Evolutionary conservation across 2,888 invertebrate genomes (phyloP).

Genomic region (Standfussiana lucernea): DNA sequence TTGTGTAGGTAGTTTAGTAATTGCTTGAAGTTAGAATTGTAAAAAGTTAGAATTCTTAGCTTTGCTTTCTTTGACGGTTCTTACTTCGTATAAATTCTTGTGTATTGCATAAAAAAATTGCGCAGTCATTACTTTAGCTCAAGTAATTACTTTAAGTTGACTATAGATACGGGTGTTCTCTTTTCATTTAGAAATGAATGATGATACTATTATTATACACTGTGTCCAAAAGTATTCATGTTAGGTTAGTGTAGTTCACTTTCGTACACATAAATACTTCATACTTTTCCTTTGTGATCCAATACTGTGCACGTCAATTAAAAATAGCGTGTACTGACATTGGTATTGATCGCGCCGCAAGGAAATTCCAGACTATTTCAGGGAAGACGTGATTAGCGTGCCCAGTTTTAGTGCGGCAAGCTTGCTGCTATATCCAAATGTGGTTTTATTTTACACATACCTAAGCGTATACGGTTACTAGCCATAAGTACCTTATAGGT

Average conservation of each 20-base stretch:
- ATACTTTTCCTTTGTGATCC: slow-evolving; percentile 34
- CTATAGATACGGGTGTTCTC: too few species aligned
- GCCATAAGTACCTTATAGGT: slow-evolving; percentile 43
- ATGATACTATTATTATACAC: neutral
- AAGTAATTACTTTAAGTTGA: too few species aligned
- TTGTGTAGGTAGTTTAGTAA: too few species aligned
- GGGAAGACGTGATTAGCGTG: slow-evolving; percentile 81
- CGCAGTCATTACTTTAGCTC: too few species aligned
- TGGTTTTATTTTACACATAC: slow-evolving; percentile 65
- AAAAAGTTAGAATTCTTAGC: too few species aligned
- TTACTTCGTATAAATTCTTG: too few species aligned
- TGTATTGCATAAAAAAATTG: too few species aligned
- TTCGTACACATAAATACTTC: neutral
- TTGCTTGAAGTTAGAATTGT: too few species aligned
- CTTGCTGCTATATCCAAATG: slow-evolving; percentile 68
- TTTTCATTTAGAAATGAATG: neutral
- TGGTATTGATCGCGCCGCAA: slow-evolving; percentile 73
- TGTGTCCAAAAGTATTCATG: neutral
- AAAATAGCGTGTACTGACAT: slow-evolving; percentile 72
- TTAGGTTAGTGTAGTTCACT: neutral
- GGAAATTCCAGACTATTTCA: slow-evolving; percentile 86
- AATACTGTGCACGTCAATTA: slow-evolving; percentile 52
- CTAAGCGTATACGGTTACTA: slow-evolving; percentile 61
- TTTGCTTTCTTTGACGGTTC: too few species aligned
- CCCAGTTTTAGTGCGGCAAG: slow-evolving; percentile 73